Base-by-base conservation (phyloP, 2,888 invertebrate genomes). In the Sminthurides aquaticus region DNA sequence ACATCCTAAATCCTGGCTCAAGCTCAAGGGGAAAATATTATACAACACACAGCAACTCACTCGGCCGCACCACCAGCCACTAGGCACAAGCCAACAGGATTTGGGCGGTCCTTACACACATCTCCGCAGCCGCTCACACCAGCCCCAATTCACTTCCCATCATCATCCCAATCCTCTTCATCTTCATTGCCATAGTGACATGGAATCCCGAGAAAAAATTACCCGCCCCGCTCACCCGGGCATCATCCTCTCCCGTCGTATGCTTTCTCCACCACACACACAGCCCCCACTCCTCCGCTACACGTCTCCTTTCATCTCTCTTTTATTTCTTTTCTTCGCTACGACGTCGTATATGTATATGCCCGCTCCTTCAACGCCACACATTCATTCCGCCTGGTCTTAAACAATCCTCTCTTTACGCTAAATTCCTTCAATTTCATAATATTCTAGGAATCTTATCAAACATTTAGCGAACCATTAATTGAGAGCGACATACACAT, bases 131-230 rank as follows among this genome's bases (percentile, higher is more conserved):
- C 55, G 59, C 64, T 48, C 52, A 64, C 52, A 22, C 52, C 52
- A 62, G 27, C 55, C 62, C 57, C 62, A 48, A 49, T 22, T 26
- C 28, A 20, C 58, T 49, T 34, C 58, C 43, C 43, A 15, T 11
- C 5, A 34, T 15, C 43, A 34, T 34, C 15, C 43, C 56, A 48
- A 55, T 56, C 62, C 57, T 48, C 27, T 56, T 54, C 43, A 20
- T 57, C 56, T 63, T 29, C 29, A 63, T 63, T 63, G 57, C 62
- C 62, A 63, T 63, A 57, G 57, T 28, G 49, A 63, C 49, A 28
- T 5, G 43, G 15, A n/a, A n/a, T n/a, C n/a, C 43, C 5, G 43
- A 58, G 29, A 58, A 29, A 58, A 58, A 52, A 52, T 18, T 52
- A 8, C 52, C 15, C 52, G 15, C 11, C 43, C 18, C 43, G 43